Percentiles rank a stretch among this genome's conserved stretches.
Conservation (phyloP, 2,888 invertebrate species). For the Drosophila infuscata region DNA sequence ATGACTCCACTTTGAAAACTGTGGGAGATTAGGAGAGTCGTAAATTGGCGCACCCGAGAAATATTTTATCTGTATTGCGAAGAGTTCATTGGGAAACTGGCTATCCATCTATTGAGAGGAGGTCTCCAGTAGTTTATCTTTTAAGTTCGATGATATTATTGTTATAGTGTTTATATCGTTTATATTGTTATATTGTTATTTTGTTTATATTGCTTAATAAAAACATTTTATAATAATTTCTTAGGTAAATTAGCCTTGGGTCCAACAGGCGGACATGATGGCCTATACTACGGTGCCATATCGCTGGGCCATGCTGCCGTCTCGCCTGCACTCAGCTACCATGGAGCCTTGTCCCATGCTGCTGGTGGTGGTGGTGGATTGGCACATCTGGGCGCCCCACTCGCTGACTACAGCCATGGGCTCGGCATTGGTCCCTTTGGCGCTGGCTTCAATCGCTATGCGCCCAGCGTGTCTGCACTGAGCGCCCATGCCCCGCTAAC, state of each 20-base stretch:
- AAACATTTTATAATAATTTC: neutral
- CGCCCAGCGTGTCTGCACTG: slow-evolving; percentile 82
- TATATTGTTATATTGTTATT: too few relatives aligned
- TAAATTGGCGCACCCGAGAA: too few relatives aligned
- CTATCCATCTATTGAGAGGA: neutral
- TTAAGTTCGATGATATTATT: too few relatives aligned
- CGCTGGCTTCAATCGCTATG: slow-evolving; percentile 82
- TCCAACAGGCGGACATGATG: slow-evolving; percentile 39
- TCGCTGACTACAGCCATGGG: slow-evolving; percentile 72
- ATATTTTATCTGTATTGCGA: neutral
- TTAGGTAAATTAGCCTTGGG: slow-evolving; percentile 49
- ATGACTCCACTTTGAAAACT: neutral
- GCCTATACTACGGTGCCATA: slow-evolving; percentile 77
- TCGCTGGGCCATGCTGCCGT: slow-evolving; percentile 72
- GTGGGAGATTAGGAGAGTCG: too few relatives aligned
- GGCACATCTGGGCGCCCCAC: slow-evolving; percentile 49
- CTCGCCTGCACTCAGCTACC: slow-evolving; percentile 77
- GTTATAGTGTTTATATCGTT: too few relatives aligned
- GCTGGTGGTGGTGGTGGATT: slow-evolving; percentile 25
- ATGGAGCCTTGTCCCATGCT: slow-evolving; percentile 73
- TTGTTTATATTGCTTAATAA: neutral
- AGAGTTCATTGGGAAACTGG: neutral
- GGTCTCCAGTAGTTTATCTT: too few relatives aligned
- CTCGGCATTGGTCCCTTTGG: slow-evolving; percentile 78
- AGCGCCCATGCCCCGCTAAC: slow-evolving; percentile 83